Base-by-base conservation (phyloP, 2,888 invertebrate species). In the Spialia ferax region DNA sequence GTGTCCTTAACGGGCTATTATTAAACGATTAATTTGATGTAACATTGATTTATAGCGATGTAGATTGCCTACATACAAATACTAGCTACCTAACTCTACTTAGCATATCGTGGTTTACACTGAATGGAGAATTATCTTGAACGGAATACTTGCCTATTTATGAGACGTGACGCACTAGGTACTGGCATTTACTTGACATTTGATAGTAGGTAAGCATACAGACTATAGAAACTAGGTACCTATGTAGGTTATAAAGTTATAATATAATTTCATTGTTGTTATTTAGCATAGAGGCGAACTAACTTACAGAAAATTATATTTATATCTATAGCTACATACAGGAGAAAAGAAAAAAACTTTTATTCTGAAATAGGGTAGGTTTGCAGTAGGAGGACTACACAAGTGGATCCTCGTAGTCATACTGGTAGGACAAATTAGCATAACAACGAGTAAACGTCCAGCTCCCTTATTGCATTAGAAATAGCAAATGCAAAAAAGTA, bases 161-260 rank as follows among this genome's bases (percentile, higher is more conserved):
- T 65, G 52, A 65, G 50, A 38, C 50, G 35, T 64, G 65, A 65
- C 65, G 65, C 23, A 26, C 35, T 18, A 38, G 20, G 65, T 38
- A 59, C 23, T 65, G 65, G 65, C 65, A 65, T 65, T 65, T 65
- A 65, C 59, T 59, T 65, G 65, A 65, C 65, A 65, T 65, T 65
- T 65, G 52, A 35, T 65, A 38, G 50, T 35, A n/a, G n/a, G n/a
- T n/a, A 59, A 45, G 26, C 56, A 50, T 57, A 65, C 48, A 26
- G 6, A 45, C 22, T 61, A 32, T 52, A 50, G 4, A 18, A 52
- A 0, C 11, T 20, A 20, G 2, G n/a, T 23, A 20, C 10, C 1
- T 23, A 42, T 5, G 32, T 23, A 42, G 38, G 38, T 38, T 4
- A 26, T 26, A 26, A 6, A 26, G 26, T 26, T 4, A 4, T 6